phyloP scores from a whole-genome alignment of 2,113 vertebrate genomes.

The Dinomys branickii region DNA sequence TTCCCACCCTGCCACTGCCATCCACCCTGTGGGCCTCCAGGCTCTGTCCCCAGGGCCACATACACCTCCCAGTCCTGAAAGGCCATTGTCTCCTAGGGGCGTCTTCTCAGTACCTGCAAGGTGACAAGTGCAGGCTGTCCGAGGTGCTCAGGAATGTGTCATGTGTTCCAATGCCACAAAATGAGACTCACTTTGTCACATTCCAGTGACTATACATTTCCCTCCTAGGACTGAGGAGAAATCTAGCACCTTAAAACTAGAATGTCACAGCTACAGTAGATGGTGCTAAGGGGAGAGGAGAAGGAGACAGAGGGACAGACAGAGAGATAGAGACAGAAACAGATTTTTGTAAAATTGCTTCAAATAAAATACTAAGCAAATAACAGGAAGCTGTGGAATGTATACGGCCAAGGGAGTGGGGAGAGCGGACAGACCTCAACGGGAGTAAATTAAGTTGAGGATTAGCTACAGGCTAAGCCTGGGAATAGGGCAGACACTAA shows the following conservation, averaged over 20 bases:
- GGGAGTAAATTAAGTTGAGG: too few relatives aligned
- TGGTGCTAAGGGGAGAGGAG: too few relatives aligned
- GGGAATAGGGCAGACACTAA: rapidly evolving
- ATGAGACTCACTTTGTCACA: rapidly evolving
- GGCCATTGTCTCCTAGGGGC: rapidly evolving
- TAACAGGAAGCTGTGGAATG: neutral
- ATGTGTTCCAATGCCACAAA: rapidly evolving
- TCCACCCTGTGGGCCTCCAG: rapidly evolving
- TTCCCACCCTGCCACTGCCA: too few relatives aligned
- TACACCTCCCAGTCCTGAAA: rapidly evolving
- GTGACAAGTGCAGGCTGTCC: rapidly evolving
- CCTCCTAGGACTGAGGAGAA: neutral
- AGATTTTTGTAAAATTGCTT: neutral
- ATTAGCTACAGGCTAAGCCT: rapidly evolving
- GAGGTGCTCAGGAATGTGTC: rapidly evolving
- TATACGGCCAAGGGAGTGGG: too few relatives aligned
- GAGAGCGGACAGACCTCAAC: neutral
- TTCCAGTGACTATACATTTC: neutral
- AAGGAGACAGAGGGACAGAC: rapidly evolving
- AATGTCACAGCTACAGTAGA: neutral
- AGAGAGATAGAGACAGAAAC: too few relatives aligned
- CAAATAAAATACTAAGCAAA: neutral
- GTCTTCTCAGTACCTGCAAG: neutral
- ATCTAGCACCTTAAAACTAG: rapidly evolving
- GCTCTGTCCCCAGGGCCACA: neutral